Conservation (phyloP, 2,113 vertebrate species). For the Phrynocephalus versicolor region DNA sequence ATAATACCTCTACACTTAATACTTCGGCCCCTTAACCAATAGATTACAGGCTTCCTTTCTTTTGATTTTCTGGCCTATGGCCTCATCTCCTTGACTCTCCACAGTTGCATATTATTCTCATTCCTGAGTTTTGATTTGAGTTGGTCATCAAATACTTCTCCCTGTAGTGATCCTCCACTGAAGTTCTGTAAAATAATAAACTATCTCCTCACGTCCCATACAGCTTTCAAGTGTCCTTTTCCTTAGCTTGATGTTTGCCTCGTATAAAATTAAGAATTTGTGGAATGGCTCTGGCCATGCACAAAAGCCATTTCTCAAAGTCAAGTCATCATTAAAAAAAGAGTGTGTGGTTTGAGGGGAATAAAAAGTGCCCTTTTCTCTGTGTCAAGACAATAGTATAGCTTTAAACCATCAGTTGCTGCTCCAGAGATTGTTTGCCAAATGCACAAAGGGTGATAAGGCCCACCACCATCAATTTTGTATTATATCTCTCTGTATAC, state of each 20-base stretch:
- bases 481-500: background rate
- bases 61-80: background rate
- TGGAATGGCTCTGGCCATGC: background rate
- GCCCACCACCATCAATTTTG: background rate
- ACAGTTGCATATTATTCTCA: background rate
- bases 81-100: background rate
- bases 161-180: conserved; percentile 34
- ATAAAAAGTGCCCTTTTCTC: background rate
- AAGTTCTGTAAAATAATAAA: conserved; percentile 50
- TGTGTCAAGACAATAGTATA: background rate
- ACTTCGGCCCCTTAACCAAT: conserved; percentile 35
- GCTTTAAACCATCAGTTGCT: background rate
- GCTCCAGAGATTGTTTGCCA: background rate
- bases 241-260: background rate
- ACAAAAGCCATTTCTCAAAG: background rate
- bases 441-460: background rate
- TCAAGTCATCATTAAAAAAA: background rate
- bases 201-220: conserved; percentile 30
- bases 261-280: conserved; percentile 23
- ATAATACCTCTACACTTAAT: background rate
- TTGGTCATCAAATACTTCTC: conserved; percentile 41
- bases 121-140: conserved; percentile 31
- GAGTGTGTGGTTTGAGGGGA: background rate
- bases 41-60: conserved; percentile 15
- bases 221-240: conserved; percentile 6